These are phyloP conservation scores for Xerus rutilus DNA, from an alignment of 2,797 vertebrate genomes.

Conservation along the genomic window DNA sequence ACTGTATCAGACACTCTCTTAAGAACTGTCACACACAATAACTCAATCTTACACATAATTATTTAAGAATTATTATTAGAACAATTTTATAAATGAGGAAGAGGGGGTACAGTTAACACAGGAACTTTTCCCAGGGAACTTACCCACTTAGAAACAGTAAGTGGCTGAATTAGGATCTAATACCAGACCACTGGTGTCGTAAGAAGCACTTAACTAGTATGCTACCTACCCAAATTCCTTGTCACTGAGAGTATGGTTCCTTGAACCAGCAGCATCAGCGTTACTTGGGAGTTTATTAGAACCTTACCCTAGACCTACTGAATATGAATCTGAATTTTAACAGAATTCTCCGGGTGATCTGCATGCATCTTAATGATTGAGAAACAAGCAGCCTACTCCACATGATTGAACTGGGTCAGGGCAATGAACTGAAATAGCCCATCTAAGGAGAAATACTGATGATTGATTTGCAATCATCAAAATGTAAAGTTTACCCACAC, in stretches of 20 bases:
- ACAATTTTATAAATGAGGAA: slow-evolving; percentile 9
- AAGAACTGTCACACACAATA: not conserved
- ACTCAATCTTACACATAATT: not conserved
- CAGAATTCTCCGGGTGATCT: not conserved
- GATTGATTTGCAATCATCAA: not conserved
- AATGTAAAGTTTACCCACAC: not conserved
- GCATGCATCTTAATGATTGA: not conserved
- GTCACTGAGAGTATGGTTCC: not conserved
- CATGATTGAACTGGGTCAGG: not conserved
- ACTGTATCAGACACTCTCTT: not conserved
- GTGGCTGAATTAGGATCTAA: not conserved
- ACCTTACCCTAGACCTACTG: not conserved
- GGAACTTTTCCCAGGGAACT: not conserved
- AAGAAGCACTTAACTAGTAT: not conserved
- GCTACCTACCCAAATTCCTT: not conserved
- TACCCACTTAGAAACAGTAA: not conserved
- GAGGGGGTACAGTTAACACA: not conserved
- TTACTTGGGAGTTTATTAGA: not conserved
- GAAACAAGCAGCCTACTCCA: not conserved
- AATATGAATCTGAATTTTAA: slow-evolving; percentile 18
- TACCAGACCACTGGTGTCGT: not conserved
- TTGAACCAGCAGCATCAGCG: not conserved
- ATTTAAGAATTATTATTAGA: slow-evolving; percentile 30
- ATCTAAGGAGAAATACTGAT: not conserved
- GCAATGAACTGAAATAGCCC: not conserved